Conservation (phyloP, 2,797 vertebrate species). For the Anguilla megastoma region DNA sequence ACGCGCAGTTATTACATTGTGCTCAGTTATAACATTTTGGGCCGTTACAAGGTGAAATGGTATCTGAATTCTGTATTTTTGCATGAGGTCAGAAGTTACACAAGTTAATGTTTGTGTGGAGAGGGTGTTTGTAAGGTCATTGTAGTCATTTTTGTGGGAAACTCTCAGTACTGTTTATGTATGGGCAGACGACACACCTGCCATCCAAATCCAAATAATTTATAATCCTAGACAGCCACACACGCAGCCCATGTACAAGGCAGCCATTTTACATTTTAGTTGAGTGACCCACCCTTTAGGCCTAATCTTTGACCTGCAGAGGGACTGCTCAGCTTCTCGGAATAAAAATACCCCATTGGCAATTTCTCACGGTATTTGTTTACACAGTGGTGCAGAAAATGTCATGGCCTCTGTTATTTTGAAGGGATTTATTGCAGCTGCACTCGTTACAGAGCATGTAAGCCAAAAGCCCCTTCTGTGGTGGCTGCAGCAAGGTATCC, state of each 20-base stretch:
- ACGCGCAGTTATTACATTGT: not conserved
- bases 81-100: not conserved
- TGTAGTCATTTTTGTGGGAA: not conserved
- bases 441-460: slow-evolving; percentile 43
- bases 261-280: not conserved
- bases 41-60: not conserved
- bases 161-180: not conserved
- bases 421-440: not conserved
- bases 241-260: not conserved
- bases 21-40: not conserved
- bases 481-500: slow-evolving; percentile 59
- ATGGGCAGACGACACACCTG: not conserved
- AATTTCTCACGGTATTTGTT: slow-evolving; percentile 9
- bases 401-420: not conserved
- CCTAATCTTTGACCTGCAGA: not conserved
- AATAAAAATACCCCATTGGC: slow-evolving; percentile 1
- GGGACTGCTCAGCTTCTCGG: not conserved
- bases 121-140: not conserved
- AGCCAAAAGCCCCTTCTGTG: slow-evolving; percentile 62
- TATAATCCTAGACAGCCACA: not conserved
- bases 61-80: not conserved
- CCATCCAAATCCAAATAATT: slow-evolving; percentile 5
- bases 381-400: not conserved
- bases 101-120: not conserved
- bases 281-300: not conserved